These are phyloP conservation scores for Drosophila nannoptera DNA, from an alignment of 1,140 invertebrate species.

Conservation along the genomic window DNA sequence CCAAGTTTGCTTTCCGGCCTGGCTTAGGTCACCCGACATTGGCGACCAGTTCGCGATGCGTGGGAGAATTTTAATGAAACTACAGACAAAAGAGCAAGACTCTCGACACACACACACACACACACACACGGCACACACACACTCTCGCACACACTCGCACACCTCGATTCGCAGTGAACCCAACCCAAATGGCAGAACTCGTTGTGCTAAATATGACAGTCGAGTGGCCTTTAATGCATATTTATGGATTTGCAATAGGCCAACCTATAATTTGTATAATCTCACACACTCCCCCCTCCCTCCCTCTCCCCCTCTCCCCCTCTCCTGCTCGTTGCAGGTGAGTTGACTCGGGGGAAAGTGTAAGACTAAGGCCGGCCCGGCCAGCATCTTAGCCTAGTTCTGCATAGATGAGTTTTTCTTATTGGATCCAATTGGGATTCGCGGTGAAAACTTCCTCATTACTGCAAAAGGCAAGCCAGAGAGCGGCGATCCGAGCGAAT, in stretches of 20 bases:
- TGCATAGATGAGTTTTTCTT: not conserved
- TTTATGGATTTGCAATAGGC: constrained; percentile 12
- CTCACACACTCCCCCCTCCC: constrained; percentile 14
- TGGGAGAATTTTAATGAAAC: constrained; percentile 68
- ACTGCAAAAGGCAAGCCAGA: constrained; percentile 12
- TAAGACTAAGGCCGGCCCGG: too few relatives aligned
- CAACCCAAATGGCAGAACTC: constrained; percentile 29
- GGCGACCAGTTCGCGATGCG: constrained; percentile 54
- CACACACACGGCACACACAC: not conserved
- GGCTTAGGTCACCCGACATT: constrained; percentile 40
- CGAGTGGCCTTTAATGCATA: constrained; percentile 19
- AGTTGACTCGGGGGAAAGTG: constrained; percentile 21
- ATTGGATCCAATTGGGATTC: not conserved
- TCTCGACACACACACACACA: not conserved
- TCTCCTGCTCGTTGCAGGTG: too few relatives aligned
- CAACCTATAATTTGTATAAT: constrained; percentile 17
- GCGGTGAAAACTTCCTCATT: constrained; percentile 20
- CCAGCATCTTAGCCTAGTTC: too few relatives aligned
- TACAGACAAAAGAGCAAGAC: constrained; percentile 7
- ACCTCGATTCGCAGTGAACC: constrained; percentile 12
- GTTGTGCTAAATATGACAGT: constrained; percentile 35
- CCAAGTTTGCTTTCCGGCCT: constrained; percentile 20
- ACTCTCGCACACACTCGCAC: constrained; percentile 15
- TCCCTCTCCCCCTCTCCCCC: too few relatives aligned
- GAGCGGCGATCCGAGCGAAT: constrained; percentile 8